Percentiles rank a stretch among this genome's conserved stretches.
phyloP scores from a whole-genome alignment of 2,113 vertebrate species.

The Syrmaticus mikado region DNA sequence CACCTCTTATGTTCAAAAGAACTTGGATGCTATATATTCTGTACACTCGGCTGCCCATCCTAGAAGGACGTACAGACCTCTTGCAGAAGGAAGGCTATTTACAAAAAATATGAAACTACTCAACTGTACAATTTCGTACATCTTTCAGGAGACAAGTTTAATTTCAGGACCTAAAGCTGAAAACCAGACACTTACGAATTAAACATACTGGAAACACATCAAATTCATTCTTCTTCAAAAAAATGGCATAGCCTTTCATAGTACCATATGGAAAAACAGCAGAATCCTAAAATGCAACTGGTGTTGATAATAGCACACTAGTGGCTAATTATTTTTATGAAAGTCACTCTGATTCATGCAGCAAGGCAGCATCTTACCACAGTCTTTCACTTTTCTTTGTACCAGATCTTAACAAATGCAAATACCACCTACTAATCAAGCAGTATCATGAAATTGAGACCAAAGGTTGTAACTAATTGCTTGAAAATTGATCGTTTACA shows the following conservation, averaged over 20 bases:
- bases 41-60: not conserved
- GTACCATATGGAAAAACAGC: slow-evolving; percentile 15
- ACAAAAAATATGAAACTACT: not conserved
- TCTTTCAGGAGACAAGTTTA: not conserved
- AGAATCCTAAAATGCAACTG: slow-evolving; percentile 25
- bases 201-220: not conserved
- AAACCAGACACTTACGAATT: not conserved
- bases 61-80: not conserved
- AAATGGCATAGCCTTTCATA: not conserved
- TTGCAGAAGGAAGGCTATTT: not conserved
- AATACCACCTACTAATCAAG: not conserved
- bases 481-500: not conserved
- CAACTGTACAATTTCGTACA: not conserved
- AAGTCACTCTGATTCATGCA: slow-evolving; percentile 35
- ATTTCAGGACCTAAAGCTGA: slow-evolving; percentile 1
- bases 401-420: not conserved
- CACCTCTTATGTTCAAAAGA: not conserved
- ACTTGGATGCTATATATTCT: not conserved
- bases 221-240: not conserved
- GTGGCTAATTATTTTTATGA: slow-evolving; percentile 14
- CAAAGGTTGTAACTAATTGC: not conserved
- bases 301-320: not conserved
- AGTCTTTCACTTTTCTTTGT: not conserved
- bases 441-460: not conserved
- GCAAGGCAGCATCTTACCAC: not conserved